Evolutionary conservation across 2,113 vertebrate species (phyloP).

Genomic region (Trochalopteron elliotii): DNA sequence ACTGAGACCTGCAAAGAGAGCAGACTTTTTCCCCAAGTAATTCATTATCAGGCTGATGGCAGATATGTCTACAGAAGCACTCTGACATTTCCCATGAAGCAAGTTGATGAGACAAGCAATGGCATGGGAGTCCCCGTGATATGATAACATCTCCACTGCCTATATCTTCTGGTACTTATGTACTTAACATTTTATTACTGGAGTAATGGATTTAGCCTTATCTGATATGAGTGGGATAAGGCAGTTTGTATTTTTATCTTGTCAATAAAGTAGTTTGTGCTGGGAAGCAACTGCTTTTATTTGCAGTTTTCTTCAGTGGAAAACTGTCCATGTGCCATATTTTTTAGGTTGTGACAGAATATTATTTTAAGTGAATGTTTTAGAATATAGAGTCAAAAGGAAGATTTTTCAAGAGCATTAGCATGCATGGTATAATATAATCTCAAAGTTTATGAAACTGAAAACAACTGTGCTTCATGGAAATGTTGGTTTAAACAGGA

Average conservation of each 20-base stretch:
- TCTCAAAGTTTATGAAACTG: neutral
- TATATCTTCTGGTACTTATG: constrained; percentile 7
- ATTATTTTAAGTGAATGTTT: neutral
- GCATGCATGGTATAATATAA: neutral
- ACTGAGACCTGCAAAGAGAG: neutral
- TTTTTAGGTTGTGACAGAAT: neutral
- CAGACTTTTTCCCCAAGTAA: neutral
- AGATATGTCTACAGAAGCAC: neutral
- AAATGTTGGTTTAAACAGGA: neutral
- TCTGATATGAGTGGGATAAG: constrained; percentile 24
- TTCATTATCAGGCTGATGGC: neutral
- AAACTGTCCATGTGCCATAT: neutral
- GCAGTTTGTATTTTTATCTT: constrained; percentile 37
- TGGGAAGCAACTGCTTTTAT: constrained; percentile 24
- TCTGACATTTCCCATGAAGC: constrained; percentile 26
- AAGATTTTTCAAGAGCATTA: neutral
- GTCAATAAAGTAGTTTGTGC: constrained; percentile 18
- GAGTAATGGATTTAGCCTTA: constrained; percentile 38
- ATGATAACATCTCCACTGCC: constrained; percentile 6
- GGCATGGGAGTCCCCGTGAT: neutral
- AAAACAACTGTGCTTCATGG: neutral
- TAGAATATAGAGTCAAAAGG: neutral
- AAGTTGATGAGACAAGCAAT: neutral
- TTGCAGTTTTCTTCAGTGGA: neutral
- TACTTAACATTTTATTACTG: constrained; percentile 22